Conservation (phyloP, 2,113 vertebrate genomes). For the Oplegnathus fasciatus region DNA sequence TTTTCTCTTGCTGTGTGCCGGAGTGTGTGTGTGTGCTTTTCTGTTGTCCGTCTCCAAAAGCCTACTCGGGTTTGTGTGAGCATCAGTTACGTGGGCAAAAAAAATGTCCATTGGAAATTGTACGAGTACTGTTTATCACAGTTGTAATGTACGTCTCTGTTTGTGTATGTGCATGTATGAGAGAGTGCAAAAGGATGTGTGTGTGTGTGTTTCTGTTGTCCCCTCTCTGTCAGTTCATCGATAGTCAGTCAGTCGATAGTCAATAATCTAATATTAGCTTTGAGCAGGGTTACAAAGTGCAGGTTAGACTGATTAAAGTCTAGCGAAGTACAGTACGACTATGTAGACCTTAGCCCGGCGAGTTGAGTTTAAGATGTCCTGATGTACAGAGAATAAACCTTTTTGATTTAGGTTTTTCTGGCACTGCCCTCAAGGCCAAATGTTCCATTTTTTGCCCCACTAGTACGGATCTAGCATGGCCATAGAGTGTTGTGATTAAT, state of each 20-base stretch:
- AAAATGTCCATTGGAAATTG: neutral
- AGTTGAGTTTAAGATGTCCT: neutral
- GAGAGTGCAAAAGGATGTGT: neutral
- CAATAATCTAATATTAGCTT: no score
- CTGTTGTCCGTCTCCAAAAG: neutral
- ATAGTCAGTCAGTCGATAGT: no score
- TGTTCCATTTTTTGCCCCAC: no score
- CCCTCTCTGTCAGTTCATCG: neutral
- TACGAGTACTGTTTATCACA: neutral
- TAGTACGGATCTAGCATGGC: no score
- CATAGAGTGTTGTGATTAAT: no score
- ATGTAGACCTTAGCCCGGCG: neutral
- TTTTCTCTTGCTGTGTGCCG: neutral
- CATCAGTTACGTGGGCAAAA: neutral
- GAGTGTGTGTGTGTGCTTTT: neutral
- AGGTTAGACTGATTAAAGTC: neutral
- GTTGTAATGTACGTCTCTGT: neutral
- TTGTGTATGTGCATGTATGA: neutral
- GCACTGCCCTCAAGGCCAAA: no score
- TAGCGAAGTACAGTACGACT: neutral
- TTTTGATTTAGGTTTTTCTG: neutral
- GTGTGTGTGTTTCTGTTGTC: neutral
- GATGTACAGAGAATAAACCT: neutral
- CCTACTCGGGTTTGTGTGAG: neutral
- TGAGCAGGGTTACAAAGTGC: neutral